Base-by-base conservation (phyloP, 2,113 vertebrate genomes). In the Scophthalmus maximus region DNA sequence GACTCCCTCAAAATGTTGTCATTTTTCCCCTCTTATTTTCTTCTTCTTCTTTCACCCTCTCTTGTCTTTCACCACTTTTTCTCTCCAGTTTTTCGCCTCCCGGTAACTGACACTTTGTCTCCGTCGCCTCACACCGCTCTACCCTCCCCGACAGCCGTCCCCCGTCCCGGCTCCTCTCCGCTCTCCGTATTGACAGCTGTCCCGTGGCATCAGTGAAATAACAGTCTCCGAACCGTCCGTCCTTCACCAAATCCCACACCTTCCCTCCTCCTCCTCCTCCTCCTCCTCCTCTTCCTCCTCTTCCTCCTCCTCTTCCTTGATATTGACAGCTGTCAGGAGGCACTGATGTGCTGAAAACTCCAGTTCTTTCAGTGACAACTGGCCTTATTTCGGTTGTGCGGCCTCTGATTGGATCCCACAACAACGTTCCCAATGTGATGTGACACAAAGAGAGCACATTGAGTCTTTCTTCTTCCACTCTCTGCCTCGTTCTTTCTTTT, bases 271-370 rank as follows among this genome's bases (percentile, higher is more conserved):
- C 50, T 72, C 42, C 68, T 65, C 22, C 49, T 25, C 49, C 23
- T 50, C 22, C 11, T 25, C 47, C 47, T 44, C 42, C 58, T 49
- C 47, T 50, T 78, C 70, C 73, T 60, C 47, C 12, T 65, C 75
- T 29, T 50, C 60, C 25, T 52, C 50, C n/a, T 76, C 68, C 32
- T 42, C 36, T 10, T 36, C 20, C 1, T 18, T 60, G 17, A 57
- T 79, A 88, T 79, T 86, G 85, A 74, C 88, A 88, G 88, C 81
- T 89, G 88, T 82, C 83, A 34, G 10, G 46, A 18, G 64, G 59
- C 68, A 36, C 0, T 34, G 69, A 78, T 49, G 64, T 2, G 1
- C 49, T 27, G 8, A 63, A 56, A 58, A n/a, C n/a, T 59, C 30
- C 12, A 6, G 4, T 11, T 72, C 32, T 74, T 46, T 59, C 51